Base-by-base conservation (phyloP, 2,888 invertebrate species). In the Sesamia inferens region DNA sequence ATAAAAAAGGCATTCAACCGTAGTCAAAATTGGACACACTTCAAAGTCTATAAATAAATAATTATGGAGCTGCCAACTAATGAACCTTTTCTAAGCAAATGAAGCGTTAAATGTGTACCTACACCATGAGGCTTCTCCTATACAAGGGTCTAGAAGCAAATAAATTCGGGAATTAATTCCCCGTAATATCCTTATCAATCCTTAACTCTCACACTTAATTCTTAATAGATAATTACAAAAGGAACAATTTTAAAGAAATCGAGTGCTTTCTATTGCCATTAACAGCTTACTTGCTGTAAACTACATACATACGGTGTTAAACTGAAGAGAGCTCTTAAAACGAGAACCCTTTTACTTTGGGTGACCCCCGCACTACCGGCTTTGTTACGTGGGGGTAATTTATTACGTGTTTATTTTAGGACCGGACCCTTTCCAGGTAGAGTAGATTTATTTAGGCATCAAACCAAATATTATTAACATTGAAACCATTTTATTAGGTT, bases 271-370 rank as follows among this genome's bases (percentile, higher is more conserved):
- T 78, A 82, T 76, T 78, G 82, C 85, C 83, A 78, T 84, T 85
- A 83, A 82, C 79, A 85, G 81, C 83, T 86, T 86, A 78, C 87
- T 86, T 87, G 62, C 76, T 78, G 76, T 84, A 86, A 90, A 85
- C 83, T 84, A 80, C 85, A 31, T 31, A 31, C 31, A 31, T 31
- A 31, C 31, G 58, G 83, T 81, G 79, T 68, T 82, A 81, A 79
- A 83, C 82, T 76, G 70, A 75, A 81, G 67, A 79, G 85, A 76
- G 82, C 88, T 85, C 87, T 90, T 88, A 82, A 85, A 87, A 83
- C 79, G 73, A 88, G 88, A 83, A 86, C 84, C 82, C 88, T 88
- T 89, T 87, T 86, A 85, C 87, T 85, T 86, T 81, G 80, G 84
- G 83, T 87, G 74, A 85, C 83, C 79, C 68, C 76, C 69, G 44